Evolutionary conservation across 2,888 invertebrate genomes (phyloP), one percentile per base, ranked within the genome.

Genomic region (Aphodius sticticus): DNA sequence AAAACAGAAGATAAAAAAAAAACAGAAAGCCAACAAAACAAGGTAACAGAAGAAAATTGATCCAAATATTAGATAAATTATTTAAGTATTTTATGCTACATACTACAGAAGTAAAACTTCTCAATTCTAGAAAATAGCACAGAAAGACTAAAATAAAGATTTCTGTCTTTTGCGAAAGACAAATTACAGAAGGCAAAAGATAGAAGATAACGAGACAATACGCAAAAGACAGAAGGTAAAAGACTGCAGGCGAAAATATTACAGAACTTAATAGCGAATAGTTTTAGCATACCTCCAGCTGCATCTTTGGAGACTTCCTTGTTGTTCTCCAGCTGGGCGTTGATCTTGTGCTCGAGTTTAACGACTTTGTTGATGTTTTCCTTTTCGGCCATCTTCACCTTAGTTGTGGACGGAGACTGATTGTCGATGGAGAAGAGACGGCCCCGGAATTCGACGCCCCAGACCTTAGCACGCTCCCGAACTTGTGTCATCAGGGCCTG

Each of bases 401-500:
- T 88, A 7, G 86, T 82, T 37, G 84, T 82, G 80, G 83, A 85
- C 79, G 85, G 81, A 79, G 84, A 80, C 16, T 84, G 81, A 81
- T 84, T 86, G 81, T 86, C 87, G 69, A 84, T 85, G 5, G 86
- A 85, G 35, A 89, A 89, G 9, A 89, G 82, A 78, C 89, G 83
- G 14, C 88, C 88, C 38, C 87, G 85, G 80, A 94, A 92, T 86
- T 96, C 96, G 83, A 96, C 94, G 84, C 95, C 95, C 84, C 95
- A 93, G 2, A 92, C 91, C 74, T 93, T 92, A 0, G 95, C 95
- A 81, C 93, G 92, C 86, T 95, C 95, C 69, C 95, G 92, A 0
- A 96, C 95, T 38, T 95, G 92, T 83, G 94, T 93, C 77, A 96
- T 87, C 1, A 96, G 89, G 72, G 94, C 94, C 92, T 94, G 88